Base-by-base conservation (phyloP, 2,113 vertebrate species). In the Anseranas semipalmata region DNA sequence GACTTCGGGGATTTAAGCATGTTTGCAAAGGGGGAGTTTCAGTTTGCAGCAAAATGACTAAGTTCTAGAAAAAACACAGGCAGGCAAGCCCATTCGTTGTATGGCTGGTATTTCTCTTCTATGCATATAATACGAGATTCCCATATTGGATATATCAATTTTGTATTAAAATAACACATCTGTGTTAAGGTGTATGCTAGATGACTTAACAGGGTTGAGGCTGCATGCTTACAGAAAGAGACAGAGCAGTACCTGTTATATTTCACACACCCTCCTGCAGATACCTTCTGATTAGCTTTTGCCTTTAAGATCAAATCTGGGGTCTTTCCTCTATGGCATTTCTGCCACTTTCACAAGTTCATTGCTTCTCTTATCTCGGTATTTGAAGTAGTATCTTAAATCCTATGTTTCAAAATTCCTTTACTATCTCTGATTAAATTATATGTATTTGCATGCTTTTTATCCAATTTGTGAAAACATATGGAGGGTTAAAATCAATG, bases 211-310 rank as follows among this genome's bases (percentile, higher is more conserved):
- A 55, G 37, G 27, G 39, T 24, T 67, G 46, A 72, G 6, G 1
- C 28, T 55, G 46, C 28, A 33, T 1, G 1, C 48, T 32, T 45
- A n/a, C 21, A 65, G 30, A 77, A 66, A 15, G 63, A 93, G 43
- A 9, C 7, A 4, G 6, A 27, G 30, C 8, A 39, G 56, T 21
- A 16, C 25, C 6, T 28, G 3, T 43, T 25, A 1, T n/a, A n/a
- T 72, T 71, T 55, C 52, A 56, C 39, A 41, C 17, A 60, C 4
- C 33, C 18, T 76, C 59, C 1, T 39, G 2, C 12, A 55, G 19
- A 4, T 20, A 76, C 35, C 45, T 68, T 75, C 33, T 50, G 32
- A 37, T 50, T 55, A 13, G 3, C 2, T 25, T 70, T 56, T 56
- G 30, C 4, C 17, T 79, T 85, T 17, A 35, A 78, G 48, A 67